Conservation (phyloP, 2,888 invertebrate genomes). For the Trichogramma dendrolimi region DNA sequence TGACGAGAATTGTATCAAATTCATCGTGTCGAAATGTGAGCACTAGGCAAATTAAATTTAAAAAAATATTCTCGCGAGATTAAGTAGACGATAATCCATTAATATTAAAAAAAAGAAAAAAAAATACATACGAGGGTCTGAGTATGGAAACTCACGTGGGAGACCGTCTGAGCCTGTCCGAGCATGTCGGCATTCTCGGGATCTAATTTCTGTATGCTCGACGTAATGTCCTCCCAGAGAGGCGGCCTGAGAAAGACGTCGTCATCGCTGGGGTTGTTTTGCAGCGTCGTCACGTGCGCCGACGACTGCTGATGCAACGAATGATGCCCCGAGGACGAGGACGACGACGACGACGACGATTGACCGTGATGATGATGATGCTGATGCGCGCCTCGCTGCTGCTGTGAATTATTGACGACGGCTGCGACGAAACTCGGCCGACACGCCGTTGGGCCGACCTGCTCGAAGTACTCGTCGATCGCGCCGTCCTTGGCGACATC, state of each 20-base stretch:
- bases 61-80: neutral
- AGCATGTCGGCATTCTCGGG: slow-evolving; percentile 87
- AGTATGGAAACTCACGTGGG: slow-evolving; percentile 51
- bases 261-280: slow-evolving; percentile 60
- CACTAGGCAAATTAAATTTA: too few species aligned
- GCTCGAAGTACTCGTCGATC: slow-evolving; percentile 67
- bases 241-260: slow-evolving; percentile 84
- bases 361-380: neutral
- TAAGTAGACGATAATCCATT: neutral
- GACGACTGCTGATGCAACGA: slow-evolving; percentile 35
- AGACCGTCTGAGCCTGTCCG: slow-evolving; percentile 59
- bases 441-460: slow-evolving; percentile 39
- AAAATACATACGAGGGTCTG: too few species aligned
- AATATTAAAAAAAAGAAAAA: neutral
- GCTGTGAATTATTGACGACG: too few species aligned
- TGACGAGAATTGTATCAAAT: too few species aligned
- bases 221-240: slow-evolving; percentile 88
- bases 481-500: slow-evolving; percentile 55
- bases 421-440: slow-evolving; percentile 54
- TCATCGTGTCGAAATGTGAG: too few species aligned
- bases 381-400: too few species aligned
- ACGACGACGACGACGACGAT: neutral
- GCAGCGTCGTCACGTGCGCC: slow-evolving; percentile 49
- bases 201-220: slow-evolving; percentile 85
- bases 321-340: neutral